A percentile compares a stretch with the other conserved stretches of the same genome.
Evolutionary conservation across 1,140 invertebrate species (phyloP).

Genomic region (Thaumatotibia leucotreta): DNA sequence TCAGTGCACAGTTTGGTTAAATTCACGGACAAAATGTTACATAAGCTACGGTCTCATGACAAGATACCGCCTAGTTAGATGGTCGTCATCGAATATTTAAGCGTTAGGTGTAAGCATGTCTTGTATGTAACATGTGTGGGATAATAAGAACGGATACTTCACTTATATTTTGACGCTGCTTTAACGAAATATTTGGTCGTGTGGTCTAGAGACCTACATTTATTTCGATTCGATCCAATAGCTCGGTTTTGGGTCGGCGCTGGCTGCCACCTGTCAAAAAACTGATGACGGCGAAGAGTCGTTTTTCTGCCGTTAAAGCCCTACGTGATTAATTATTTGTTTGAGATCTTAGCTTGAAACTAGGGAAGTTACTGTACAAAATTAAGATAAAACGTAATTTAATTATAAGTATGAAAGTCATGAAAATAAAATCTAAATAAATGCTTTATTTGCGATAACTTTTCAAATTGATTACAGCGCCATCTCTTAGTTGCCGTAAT

Average conservation of each 20-base stretch:
- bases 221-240: slow-evolving; percentile 43
- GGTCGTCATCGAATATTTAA: slow-evolving; percentile 41
- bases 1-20: too few relatives aligned
- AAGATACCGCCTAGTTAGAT: slow-evolving; percentile 38
- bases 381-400: not conserved
- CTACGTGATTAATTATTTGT: not conserved
- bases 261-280: slow-evolving; percentile 48
- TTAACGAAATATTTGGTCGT: slow-evolving; percentile 35
- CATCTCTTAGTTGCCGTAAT: not conserved
- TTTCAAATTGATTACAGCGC: not conserved
- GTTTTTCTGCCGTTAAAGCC: not conserved
- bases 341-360: too few relatives aligned
- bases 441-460: not conserved
- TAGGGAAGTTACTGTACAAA: not conserved
- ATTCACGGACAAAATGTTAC: slow-evolving; percentile 66
- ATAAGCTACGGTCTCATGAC: slow-evolving; percentile 68
- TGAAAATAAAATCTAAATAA: not conserved
- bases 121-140: slow-evolving; percentile 32
- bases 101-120: slow-evolving; percentile 55
- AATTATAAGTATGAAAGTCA: not conserved
- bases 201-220: slow-evolving; percentile 65
- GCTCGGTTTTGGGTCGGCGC: slow-evolving; percentile 58
- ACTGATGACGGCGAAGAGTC: not conserved
- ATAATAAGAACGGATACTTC: slow-evolving; percentile 53
- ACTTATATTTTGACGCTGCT: slow-evolving; percentile 58